A percentile compares a stretch with the other conserved stretches of the same genome.
These are phyloP conservation scores for Cisticola juncidis DNA, from an alignment of 2,113 vertebrate genomes.

Conservation along the genomic window DNA sequence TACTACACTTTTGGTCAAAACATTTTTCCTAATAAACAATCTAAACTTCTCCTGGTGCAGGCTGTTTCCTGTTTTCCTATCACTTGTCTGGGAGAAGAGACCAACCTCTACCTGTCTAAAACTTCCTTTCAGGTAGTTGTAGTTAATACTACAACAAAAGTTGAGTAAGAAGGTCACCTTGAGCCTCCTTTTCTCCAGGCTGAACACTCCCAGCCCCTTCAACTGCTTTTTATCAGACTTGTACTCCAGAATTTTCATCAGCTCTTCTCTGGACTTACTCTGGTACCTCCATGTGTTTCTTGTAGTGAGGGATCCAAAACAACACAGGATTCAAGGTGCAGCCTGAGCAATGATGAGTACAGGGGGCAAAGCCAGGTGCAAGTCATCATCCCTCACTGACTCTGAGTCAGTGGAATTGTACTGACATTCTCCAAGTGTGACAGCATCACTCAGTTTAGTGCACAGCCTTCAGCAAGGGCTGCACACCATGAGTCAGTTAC, in stretches of 20 bases:
- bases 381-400: neutral
- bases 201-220: neutral
- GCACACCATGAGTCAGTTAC: neutral
- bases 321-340: neutral
- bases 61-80: neutral
- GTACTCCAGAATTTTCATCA: neutral
- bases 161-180: neutral
- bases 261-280: rapidly evolving
- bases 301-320: neutral
- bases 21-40: neutral
- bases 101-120: neutral
- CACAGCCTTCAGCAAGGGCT: neutral
- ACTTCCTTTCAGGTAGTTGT: neutral
- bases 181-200: neutral
- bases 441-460: neutral
- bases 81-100: neutral
- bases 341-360: neutral
- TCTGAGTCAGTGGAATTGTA: neutral
- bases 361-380: neutral
- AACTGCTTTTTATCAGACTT: neutral
- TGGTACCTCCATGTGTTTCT: neutral
- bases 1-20: neutral
- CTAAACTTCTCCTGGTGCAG: neutral
- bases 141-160: neutral
- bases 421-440: neutral